Evolutionary conservation across 2,797 vertebrate genomes (phyloP), one percentile per base, ranked within the genome.

Genomic region (Monodelphis domestica): DNA sequence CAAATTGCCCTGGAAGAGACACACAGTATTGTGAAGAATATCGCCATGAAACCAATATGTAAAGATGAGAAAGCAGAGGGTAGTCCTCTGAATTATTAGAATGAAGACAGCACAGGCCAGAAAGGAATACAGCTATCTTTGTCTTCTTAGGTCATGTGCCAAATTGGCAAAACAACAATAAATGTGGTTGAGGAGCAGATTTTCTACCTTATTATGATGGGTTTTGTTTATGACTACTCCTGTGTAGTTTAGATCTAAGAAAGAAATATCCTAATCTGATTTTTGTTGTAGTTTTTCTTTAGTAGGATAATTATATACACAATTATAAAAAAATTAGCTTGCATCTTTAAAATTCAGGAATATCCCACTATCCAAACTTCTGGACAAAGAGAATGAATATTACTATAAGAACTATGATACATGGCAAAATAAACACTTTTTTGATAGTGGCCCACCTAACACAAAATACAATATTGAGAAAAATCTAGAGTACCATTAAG

Each of bases 91-190:
- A 17, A n/a, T 33, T 54, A 51, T 15, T 38, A 45, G 45, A 88
- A 45, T 84, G 28, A 57, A 94, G 29, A 53, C 54, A 87, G 45
- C 87, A 6, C 4, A 52, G 26, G 24, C 59, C 95, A 87, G 53
- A 94, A 91, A 93, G 78, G 63, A 89, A 54, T 90, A 88, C 88
- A 90, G 87, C 55, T 38, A 54, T 93, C 38, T 29, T 88, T 95
- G 91, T 90, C 56, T 87, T 95, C 96, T 91, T 59, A 91, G 45
- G 3, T 59, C 26, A 93, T 51, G 24, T 95, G 94, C 87, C 90
- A 91, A 95, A 87, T 51, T 29, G 12, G 52, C 26, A 53, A 50
- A 88, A 53, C 12, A 53, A 6, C 50, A 51, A 88, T 28, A 53
- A 0, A 53, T 78, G 88, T 53, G 30, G 12, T 88, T 88, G 87